phyloP scores from a whole-genome alignment of 2,888 invertebrate genomes.

The Thelaira solivaga region DNA sequence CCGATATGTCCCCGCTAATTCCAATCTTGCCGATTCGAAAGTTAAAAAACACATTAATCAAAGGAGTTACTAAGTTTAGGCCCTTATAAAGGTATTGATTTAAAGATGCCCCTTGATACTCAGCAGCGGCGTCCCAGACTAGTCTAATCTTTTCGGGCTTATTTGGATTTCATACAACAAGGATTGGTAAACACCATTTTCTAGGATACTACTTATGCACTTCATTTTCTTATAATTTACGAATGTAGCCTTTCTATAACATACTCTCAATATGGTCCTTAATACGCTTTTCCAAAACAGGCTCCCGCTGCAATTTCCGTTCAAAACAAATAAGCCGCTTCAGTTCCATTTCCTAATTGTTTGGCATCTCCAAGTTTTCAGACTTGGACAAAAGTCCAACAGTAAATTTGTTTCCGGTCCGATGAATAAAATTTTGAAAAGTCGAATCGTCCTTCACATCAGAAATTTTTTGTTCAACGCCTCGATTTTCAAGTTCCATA shows the following conservation, averaged over 20 bases:
- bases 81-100: no score
- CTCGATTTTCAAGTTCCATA: conserved; percentile 19
- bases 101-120: conserved; percentile 63
- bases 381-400: conserved; percentile 64
- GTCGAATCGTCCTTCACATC: background rate
- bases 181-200: conserved; percentile 67
- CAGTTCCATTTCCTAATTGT: conserved; percentile 60
- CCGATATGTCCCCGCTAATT: conserved; percentile 66
- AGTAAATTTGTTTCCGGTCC: conserved; percentile 37
- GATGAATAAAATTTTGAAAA: conserved; percentile 13
- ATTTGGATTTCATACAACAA: conserved; percentile 64
- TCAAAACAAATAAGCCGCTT: conserved; percentile 41
- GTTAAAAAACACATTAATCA: conserved; percentile 70
- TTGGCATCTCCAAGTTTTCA: conserved; percentile 59
- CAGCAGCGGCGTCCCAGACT: conserved; percentile 66
- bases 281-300: conserved; percentile 1
- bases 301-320: conserved; percentile 3
- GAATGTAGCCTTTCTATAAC: no score
- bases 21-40: conserved; percentile 71
- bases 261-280: no score
- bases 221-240: no score
- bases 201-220: conserved; percentile 23
- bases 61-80: no score
- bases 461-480: no score
- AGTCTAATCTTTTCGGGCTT: conserved; percentile 66